Evolutionary conservation across 2,797 vertebrate genomes (phyloP).

Genomic region (Rhodeus uyekii): DNA sequence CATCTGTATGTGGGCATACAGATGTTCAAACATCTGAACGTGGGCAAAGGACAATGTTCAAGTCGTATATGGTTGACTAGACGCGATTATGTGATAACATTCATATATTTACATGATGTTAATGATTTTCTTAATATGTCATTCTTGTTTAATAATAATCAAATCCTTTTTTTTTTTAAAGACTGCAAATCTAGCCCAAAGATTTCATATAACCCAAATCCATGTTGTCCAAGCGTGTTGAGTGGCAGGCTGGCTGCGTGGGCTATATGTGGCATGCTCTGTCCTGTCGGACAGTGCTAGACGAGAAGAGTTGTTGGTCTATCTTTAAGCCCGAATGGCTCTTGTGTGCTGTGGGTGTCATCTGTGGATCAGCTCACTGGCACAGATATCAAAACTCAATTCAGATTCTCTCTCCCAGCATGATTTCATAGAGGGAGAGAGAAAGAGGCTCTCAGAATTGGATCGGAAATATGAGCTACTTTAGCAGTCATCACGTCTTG

Average conservation of each 20-base stretch:
- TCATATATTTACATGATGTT: not conserved
- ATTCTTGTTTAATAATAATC: not conserved
- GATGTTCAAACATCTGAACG: no score
- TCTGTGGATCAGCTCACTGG: constrained; percentile 22
- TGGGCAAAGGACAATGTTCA: no score
- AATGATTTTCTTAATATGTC: not conserved
- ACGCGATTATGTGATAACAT: not conserved
- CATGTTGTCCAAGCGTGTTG: not conserved
- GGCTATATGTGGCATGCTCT: not conserved
- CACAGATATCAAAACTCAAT: constrained; percentile 27
- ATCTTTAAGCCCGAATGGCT: constrained; percentile 5
- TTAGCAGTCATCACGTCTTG: constrained; percentile 30
- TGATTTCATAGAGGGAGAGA: constrained; percentile 21
- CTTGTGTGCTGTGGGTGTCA: constrained; percentile 19
- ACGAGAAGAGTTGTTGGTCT: constrained; percentile 3
- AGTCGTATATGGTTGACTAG: not conserved
- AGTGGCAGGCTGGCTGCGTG: not conserved
- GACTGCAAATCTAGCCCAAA: not conserved
- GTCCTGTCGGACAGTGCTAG: not conserved
- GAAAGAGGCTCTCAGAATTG: constrained; percentile 17
- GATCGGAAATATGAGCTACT: constrained; percentile 23
- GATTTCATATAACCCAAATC: not conserved
- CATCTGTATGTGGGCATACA: no score
- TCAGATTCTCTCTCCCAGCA: constrained; percentile 5
- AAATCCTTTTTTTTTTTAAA: no score